A percentile compares a stretch with the other conserved stretches of the same genome.
Evolutionary conservation across 2,888 invertebrate species (phyloP).

Genomic region (Crematogaster levior): DNA sequence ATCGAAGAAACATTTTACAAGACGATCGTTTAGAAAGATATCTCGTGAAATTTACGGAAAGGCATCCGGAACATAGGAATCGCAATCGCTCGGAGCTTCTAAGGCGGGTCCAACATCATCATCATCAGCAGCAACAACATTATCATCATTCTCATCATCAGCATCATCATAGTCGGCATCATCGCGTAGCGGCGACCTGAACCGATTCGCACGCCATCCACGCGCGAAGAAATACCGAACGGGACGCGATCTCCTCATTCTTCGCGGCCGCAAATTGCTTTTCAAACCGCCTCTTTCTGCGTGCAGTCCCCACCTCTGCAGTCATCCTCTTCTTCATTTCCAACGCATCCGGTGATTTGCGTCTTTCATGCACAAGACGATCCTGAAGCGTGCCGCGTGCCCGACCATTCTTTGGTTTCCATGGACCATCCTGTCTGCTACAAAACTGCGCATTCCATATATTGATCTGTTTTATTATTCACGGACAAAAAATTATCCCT

Average conservation of each 20-base stretch:
- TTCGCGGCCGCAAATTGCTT: conserved; percentile 67
- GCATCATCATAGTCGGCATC: conserved; percentile 21
- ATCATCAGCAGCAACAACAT: not conserved
- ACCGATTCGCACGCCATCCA: conserved; percentile 67
- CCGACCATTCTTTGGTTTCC: conserved; percentile 10
- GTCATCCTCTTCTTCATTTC: conserved; percentile 69
- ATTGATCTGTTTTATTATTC: conserved; percentile 15
- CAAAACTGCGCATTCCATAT: not conserved
- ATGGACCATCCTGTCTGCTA: not conserved
- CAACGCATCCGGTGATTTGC: conserved; percentile 74
- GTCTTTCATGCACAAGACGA: conserved; percentile 33
- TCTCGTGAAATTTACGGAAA: conserved; percentile 16
- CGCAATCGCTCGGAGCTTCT: not conserved
- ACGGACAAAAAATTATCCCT: not conserved
- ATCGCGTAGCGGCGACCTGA: conserved; percentile 43
- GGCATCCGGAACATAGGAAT: not conserved
- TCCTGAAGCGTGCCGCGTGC: conserved; percentile 15
- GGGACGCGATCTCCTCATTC: conserved; percentile 41
- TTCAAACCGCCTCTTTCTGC: conserved; percentile 67
- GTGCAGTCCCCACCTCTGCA: conserved; percentile 5
- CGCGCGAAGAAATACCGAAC: conserved; percentile 45
- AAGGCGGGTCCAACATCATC: conserved; percentile 7
- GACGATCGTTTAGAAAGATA: not conserved
- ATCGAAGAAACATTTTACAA: conserved; percentile 5
- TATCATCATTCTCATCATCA: conserved; percentile 1